A percentile compares a stretch with the other conserved stretches of the same genome.
Conservation (phyloP, 2,797 vertebrate genomes). For the Pseudocheirus occidentalis region DNA sequence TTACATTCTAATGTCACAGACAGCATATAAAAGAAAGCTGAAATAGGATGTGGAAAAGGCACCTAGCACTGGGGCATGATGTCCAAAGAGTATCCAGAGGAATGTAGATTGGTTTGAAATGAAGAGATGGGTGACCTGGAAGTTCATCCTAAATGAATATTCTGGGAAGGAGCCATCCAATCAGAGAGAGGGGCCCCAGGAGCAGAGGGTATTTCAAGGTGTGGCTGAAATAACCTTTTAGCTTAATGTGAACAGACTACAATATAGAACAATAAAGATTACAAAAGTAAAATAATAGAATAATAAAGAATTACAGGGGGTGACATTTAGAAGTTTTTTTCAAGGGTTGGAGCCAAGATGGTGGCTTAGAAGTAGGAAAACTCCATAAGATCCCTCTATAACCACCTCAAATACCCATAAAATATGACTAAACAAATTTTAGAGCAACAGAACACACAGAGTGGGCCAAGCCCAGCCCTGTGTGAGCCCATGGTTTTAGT, state of each 20-base stretch:
- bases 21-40: neutral
- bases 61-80: neutral
- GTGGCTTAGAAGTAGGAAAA: too few relatives aligned
- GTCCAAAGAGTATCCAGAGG: neutral
- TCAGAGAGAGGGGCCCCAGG: neutral
- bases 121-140: neutral
- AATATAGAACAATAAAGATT: neutral
- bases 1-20: neutral
- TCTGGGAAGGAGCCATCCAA: neutral
- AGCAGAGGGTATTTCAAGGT: neutral
- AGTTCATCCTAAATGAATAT: neutral
- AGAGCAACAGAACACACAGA: too few relatives aligned
- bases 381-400: too few relatives aligned
- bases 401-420: too few relatives aligned
- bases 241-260: neutral
- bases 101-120: neutral
- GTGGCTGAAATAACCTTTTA: neutral
- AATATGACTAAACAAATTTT: too few relatives aligned
- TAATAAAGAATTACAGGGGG: too few relatives aligned
- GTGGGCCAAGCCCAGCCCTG: too few relatives aligned
- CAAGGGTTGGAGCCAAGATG: too few relatives aligned
- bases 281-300: too few relatives aligned
- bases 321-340: too few relatives aligned
- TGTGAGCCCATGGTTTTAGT: too few relatives aligned
- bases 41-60: neutral